Evolutionary conservation across 1,140 invertebrate species (phyloP).

Genomic region (Drosophila bocqueti): DNA sequence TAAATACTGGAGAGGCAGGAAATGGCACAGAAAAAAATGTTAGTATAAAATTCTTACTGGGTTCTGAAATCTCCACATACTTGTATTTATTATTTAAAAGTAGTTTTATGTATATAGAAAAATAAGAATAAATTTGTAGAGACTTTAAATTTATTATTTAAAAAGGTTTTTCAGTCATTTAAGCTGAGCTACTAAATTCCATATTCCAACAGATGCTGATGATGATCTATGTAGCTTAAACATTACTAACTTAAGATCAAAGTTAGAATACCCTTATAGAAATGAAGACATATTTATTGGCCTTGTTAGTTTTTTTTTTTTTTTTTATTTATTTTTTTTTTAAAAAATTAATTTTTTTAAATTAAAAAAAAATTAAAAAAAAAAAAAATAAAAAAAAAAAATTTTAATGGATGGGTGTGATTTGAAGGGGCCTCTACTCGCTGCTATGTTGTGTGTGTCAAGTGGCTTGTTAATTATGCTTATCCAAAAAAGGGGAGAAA

Average conservation of each 20-base stretch:
- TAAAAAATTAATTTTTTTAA: too few relatives aligned
- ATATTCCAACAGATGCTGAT: neutral
- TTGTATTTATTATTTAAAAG: neutral
- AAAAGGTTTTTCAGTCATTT: neutral
- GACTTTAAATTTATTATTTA: neutral
- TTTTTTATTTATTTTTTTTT: too few relatives aligned
- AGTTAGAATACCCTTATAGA: neutral
- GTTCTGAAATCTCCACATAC: neutral
- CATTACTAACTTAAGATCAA: neutral
- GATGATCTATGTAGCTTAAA: neutral
- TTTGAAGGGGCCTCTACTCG: constrained; percentile 6
- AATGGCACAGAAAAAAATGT: neutral
- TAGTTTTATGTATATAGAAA: neutral
- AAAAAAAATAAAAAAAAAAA: too few relatives aligned
- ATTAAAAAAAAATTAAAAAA: too few relatives aligned
- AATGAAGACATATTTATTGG: constrained; percentile 11
- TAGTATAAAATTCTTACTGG: neutral
- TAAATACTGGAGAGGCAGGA: neutral
- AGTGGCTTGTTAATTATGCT: constrained; percentile 80
- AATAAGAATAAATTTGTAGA: neutral
- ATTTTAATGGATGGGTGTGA: constrained; percentile 10
- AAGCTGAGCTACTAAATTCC: neutral
- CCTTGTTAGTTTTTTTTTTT: too few relatives aligned
- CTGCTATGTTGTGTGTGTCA: constrained; percentile 47
- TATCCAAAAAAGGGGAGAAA: constrained; percentile 57